Percentiles rank a stretch among this genome's conserved stretches.
These are phyloP conservation scores for Nettapus auritus DNA, from an alignment of 2,113 vertebrate species.

Conservation along the genomic window DNA sequence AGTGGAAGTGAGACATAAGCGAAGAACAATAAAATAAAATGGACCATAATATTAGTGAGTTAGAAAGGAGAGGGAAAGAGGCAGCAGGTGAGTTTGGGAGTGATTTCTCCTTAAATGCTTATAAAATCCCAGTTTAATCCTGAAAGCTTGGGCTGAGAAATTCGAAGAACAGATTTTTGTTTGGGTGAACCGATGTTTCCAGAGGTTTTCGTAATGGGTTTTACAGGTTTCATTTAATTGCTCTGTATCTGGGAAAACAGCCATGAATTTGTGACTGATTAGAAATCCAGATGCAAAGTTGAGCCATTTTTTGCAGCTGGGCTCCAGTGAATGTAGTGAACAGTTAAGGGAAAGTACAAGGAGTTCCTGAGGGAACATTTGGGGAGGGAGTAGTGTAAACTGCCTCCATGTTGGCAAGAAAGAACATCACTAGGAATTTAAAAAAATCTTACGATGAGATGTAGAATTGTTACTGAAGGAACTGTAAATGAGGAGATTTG, in stretches of 20 bases:
- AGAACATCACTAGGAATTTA: neutral
- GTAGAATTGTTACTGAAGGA: neutral
- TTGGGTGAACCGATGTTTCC: neutral
- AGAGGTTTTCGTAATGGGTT: constrained; percentile 34
- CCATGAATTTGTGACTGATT: constrained; percentile 11
- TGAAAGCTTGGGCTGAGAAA: neutral
- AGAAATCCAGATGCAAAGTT: constrained; percentile 28
- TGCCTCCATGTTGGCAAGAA: neutral
- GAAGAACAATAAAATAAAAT: neutral
- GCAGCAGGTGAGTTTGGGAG: neutral
- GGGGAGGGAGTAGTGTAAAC: neutral
- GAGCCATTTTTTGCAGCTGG: constrained; percentile 25
- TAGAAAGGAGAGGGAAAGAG: neutral
- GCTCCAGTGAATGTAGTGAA: neutral
- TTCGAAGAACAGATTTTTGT: neutral
- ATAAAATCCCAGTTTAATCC: neutral
- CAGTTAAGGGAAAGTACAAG: constrained; percentile 43
- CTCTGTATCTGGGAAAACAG: constrained; percentile 40
- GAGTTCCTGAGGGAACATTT: neutral
- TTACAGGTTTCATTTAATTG: constrained; percentile 13
- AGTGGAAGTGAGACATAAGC: neutral
- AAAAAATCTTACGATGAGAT: neutral
- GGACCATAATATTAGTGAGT: neutral
- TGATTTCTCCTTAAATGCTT: neutral
- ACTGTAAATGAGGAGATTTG: neutral